Percentiles rank a stretch among this genome's conserved stretches.
Conservation (phyloP, 2,888 invertebrate genomes). For the Cosmorhoe ocellata region DNA sequence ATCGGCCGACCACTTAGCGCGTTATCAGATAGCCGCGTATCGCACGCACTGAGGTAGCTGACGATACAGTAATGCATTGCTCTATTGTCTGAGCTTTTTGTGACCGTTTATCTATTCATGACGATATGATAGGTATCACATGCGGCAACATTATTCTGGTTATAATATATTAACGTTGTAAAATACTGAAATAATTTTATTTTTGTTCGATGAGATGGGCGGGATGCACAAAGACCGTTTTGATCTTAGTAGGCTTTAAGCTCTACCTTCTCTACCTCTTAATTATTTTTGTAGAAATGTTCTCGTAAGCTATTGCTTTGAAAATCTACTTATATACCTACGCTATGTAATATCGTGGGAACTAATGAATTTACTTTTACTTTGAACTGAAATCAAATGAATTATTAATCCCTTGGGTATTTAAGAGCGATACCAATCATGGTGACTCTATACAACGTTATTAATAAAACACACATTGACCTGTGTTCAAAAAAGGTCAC, state of each 20-base stretch:
- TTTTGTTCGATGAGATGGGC: too few relatives aligned
- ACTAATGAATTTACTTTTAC: conserved; percentile 13
- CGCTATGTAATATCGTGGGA: conserved; percentile 37
- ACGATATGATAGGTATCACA: conserved; percentile 42
- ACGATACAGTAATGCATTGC: conserved; percentile 69
- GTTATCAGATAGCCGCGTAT: conserved; percentile 69
- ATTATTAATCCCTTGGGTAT: conserved; percentile 35
- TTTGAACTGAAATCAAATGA: conserved; percentile 34
- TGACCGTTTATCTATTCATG: conserved; percentile 53
- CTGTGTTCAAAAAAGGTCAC: conserved; percentile 34
- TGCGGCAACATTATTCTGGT: too few relatives aligned
- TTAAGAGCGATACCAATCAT: conserved; percentile 41
- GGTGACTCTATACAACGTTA: conserved; percentile 44
- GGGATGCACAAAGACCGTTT: too few relatives aligned
- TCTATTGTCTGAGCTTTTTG: conserved; percentile 57
- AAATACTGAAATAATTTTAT: too few relatives aligned
- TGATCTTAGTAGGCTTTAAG: too few relatives aligned
- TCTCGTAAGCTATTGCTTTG: too few relatives aligned
- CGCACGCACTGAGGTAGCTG: conserved; percentile 47
- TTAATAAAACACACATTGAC: conserved; percentile 57
- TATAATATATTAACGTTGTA: too few relatives aligned
- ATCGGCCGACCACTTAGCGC: conserved; percentile 69
- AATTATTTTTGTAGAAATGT: background rate
- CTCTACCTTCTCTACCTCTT: too few relatives aligned
- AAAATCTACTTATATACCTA: background rate